Percentiles rank a stretch among this genome's conserved stretches.
Evolutionary conservation across 1,140 invertebrate species (phyloP).

Genomic region (Drosophila micromelanica): DNA sequence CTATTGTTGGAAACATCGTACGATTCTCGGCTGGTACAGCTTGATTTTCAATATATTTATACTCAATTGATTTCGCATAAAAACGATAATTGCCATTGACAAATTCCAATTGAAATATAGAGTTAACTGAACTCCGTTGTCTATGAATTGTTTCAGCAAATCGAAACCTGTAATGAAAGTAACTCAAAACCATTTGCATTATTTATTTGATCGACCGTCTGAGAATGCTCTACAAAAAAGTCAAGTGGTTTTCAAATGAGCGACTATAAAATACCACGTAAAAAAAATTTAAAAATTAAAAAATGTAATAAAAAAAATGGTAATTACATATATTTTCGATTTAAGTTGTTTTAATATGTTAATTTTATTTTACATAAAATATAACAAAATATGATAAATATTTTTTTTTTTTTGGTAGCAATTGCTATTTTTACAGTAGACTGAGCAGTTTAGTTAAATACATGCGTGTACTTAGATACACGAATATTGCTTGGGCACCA

Average conservation of each 20-base stretch:
- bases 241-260: background rate
- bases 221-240: slow-evolving; percentile 2
- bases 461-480: background rate
- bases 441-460: background rate
- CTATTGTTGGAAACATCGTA: slow-evolving; percentile 1
- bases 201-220: slow-evolving; percentile 20
- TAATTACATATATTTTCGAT: too few relatives aligned
- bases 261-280: slow-evolving; percentile 3
- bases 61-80: slow-evolving; percentile 31
- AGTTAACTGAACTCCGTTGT: slow-evolving; percentile 36
- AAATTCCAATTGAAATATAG: slow-evolving; percentile 18
- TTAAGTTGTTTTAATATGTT: background rate
- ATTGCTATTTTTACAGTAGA: background rate
- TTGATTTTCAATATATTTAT: background rate
- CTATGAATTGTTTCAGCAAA: slow-evolving; percentile 11
- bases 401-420: too few relatives aligned
- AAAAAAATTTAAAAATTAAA: too few relatives aligned
- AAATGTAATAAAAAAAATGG: too few relatives aligned
- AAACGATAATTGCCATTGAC: slow-evolving; percentile 38
- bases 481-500: background rate
- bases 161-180: slow-evolving; percentile 21
- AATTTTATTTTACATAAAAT: too few relatives aligned
- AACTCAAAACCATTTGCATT: slow-evolving; percentile 13
- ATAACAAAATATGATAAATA: too few relatives aligned
- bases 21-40: slow-evolving; percentile 21